These are phyloP conservation scores for Cyprinodon variegatus DNA, from an alignment of 2,113 vertebrate genomes.

Conservation along the genomic window DNA sequence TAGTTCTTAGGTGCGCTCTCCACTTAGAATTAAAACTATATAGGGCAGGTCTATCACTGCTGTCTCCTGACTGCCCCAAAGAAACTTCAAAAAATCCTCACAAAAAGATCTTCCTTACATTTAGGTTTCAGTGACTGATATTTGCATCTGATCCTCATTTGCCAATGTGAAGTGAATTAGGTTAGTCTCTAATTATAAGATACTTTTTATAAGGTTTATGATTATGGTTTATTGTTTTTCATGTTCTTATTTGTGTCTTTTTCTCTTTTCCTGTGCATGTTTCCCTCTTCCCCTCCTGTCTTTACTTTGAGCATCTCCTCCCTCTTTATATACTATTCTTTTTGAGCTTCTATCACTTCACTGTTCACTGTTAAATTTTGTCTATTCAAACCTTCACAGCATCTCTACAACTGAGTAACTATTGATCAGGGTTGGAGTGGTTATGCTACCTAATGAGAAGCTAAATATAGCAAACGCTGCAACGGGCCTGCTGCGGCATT, in stretches of 20 bases:
- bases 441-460: conserved; percentile 64
- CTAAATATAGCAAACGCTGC: conserved; percentile 66
- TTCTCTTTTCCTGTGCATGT: conserved; percentile 12
- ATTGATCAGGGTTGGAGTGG: conserved; percentile 65
- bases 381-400: conserved; percentile 20
- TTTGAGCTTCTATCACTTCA: neutral
- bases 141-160: conserved; percentile 6
- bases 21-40: too few relatives aligned
- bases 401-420: conserved; percentile 46
- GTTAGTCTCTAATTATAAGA: conserved; percentile 35
- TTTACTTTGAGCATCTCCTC: conserved; percentile 1
- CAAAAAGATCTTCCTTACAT: neutral
- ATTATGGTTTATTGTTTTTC: conserved; percentile 35
- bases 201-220: conserved; percentile 47
- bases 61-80: too few relatives aligned
- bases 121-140: conserved; percentile 6
- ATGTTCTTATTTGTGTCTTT: conserved; percentile 21
- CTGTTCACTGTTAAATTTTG: conserved; percentile 13
- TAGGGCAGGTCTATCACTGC: too few relatives aligned
- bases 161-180: conserved; percentile 12
- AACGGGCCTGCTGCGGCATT: conserved; percentile 32
- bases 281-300: conserved; percentile 8
- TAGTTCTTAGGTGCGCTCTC: too few relatives aligned
- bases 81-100: too few relatives aligned
- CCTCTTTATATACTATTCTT: conserved; percentile 12